phyloP scores from a whole-genome alignment of 2,888 invertebrate species.

The Plagodis dolabraria region DNA sequence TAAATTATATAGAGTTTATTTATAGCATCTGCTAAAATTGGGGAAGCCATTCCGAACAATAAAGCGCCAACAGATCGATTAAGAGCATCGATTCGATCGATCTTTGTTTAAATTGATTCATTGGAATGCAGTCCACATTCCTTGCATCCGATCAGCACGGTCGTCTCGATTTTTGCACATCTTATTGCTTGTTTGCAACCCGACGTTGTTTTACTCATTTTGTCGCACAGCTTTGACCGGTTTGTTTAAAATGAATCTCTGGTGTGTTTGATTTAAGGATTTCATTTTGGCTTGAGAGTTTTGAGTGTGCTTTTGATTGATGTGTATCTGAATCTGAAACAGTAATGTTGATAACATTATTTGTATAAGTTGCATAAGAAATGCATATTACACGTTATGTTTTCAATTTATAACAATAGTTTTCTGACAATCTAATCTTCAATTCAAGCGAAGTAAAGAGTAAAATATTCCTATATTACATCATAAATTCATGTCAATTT shows the following conservation, averaged over 20 bases:
- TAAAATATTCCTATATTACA: background rate
- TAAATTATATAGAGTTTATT: constrained; percentile 27
- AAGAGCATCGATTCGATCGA: constrained; percentile 31
- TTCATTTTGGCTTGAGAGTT: constrained; percentile 42
- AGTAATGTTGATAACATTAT: background rate
- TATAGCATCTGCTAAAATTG: constrained; percentile 10
- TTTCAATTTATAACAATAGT: no score
- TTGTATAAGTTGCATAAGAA: no score
- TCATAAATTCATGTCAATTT: background rate
- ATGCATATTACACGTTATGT: no score
- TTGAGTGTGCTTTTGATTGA: constrained; percentile 37
- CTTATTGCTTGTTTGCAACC: constrained; percentile 72
- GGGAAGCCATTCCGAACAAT: constrained; percentile 21
- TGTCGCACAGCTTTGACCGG: constrained; percentile 64
- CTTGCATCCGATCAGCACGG: constrained; percentile 60
- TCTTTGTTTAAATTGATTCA: constrained; percentile 49
- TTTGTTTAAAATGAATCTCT: constrained; percentile 46
- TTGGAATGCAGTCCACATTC: constrained; percentile 74
- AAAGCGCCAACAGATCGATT: constrained; percentile 24
- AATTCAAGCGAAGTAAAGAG: background rate
- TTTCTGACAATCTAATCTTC: no score
- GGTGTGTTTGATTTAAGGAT: constrained; percentile 42
- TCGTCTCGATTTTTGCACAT: constrained; percentile 72
- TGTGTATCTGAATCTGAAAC: background rate
- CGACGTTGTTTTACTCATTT: constrained; percentile 51